Evolutionary conservation across 2,113 vertebrate species (phyloP), one percentile per base, ranked within the genome.

Genomic region (Rostratula benghalensis): DNA sequence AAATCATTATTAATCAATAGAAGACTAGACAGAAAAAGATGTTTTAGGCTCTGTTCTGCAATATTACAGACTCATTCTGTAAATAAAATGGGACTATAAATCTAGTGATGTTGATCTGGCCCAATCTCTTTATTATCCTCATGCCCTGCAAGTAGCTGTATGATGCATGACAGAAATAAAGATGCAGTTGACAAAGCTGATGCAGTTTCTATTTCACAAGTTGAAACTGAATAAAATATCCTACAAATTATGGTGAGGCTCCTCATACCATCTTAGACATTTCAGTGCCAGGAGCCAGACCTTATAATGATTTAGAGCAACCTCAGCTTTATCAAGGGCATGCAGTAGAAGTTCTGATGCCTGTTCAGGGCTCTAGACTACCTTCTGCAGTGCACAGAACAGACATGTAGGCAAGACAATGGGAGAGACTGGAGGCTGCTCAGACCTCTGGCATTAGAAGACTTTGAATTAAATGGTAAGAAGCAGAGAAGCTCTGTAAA

Each of bases 121-220:
- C 61, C 61, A 84, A 23, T 57, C 46, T 87, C 59, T 95, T 74
- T 64, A 27, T 33, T 89, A 56, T 71, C 39, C 10, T 63, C 39
- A 74, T 68, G 43, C 15, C 46, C 75, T 67, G 77, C 43, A 74
- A 90, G n/a, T 6, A 92, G 25, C 10, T 41, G 12, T 56, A 30
- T 37, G 86, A 85, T 94, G 76, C 70, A 84, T 69, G 84, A 81
- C 71, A 87, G 83, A 95, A 96, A 90, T 69, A 93, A 81, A 94
- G 81, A 87, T 65, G 25, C 30, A 50, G 64, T 20, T 85, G 60
- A 70, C 75, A 95, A 57, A 88, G 74, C 35, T 11, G 31, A 91
- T 56, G 39, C 33, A 60, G 35, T 80, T 96, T 65, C 53, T 91
- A 9, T 83, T 92, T 74, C 63, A 71, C 35, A 74, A 41, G 9